Conservation (phyloP, 2,113 vertebrate genomes). For the Prionailurus viverrinus region DNA sequence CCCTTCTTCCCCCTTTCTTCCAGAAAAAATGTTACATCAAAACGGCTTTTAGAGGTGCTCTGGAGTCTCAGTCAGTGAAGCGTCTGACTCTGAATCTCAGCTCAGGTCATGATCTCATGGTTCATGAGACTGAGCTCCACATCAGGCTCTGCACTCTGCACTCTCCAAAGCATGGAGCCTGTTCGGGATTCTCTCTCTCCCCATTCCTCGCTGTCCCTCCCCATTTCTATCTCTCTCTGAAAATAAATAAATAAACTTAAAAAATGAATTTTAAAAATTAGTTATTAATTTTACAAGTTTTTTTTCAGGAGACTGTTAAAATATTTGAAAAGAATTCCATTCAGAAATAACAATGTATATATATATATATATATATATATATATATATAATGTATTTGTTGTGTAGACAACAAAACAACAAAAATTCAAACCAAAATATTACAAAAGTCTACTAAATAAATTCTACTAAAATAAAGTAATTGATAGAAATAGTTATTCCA, state of each 20-base stretch:
- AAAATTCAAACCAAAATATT: neutral
- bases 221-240: no score
- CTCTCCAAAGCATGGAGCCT: no score
- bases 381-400: neutral
- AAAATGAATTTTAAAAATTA: neutral
- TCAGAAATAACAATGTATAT: neutral
- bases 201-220: no score
- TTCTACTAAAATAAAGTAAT: neutral
- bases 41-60: neutral
- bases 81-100: no score
- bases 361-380: no score
- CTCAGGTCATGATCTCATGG: no score
- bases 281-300: neutral
- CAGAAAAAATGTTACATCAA: neutral
- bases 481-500: neutral
- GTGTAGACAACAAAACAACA: neutral
- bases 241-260: no score
- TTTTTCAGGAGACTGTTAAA: neutral
- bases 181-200: no score
- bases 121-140: no score
- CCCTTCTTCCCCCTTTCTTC: neutral
- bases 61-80: no score
- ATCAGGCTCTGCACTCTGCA: no score
- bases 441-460: neutral
- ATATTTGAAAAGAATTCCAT: neutral